A percentile compares a stretch with the other conserved stretches of the same genome.
Conservation (phyloP, 2,888 invertebrate genomes). For the Beris chalybata region DNA sequence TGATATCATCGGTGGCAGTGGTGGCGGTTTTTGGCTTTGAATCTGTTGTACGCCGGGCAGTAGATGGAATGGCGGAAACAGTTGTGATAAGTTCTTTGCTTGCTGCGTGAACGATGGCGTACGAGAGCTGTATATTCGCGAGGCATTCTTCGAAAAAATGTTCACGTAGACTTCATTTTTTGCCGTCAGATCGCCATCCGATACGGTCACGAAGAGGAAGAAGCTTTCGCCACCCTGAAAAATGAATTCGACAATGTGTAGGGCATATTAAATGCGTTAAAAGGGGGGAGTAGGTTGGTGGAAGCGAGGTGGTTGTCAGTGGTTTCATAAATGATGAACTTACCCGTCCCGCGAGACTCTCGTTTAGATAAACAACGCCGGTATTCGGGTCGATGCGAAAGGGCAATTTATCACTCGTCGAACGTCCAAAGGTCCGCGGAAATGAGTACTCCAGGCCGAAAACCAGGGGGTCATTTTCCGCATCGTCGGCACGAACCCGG, state of each 20-base stretch:
- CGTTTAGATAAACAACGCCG: slow-evolving; percentile 78
- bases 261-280: background rate
- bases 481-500: slow-evolving; percentile 68
- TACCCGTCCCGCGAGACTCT: slow-evolving; percentile 76
- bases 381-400: slow-evolving; percentile 75
- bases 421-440: slow-evolving; percentile 40
- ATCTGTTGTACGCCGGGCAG: slow-evolving; percentile 51
- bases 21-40: background rate
- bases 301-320: too few relatives aligned
- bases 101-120: slow-evolving; percentile 51
- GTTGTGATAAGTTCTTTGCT: slow-evolving; percentile 50
- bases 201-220: slow-evolving; percentile 68
- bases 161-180: slow-evolving; percentile 71
- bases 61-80: slow-evolving; percentile 52
- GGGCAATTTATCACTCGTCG: slow-evolving; percentile 58
- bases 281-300: too few relatives aligned
- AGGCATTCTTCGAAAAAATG: slow-evolving; percentile 53
- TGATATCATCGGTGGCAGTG: background rate
- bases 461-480: slow-evolving; percentile 64
- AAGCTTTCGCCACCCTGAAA: slow-evolving; percentile 67
- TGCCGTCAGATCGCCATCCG: slow-evolving; percentile 65
- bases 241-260: slow-evolving; percentile 32
- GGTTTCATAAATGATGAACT: slow-evolving; percentile 46
- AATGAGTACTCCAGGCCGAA: slow-evolving; percentile 70
- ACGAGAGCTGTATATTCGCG: slow-evolving; percentile 46